These are phyloP conservation scores for Lepilemur ruficaudatus DNA, from an alignment of 2,797 vertebrate genomes.

Conservation along the genomic window DNA sequence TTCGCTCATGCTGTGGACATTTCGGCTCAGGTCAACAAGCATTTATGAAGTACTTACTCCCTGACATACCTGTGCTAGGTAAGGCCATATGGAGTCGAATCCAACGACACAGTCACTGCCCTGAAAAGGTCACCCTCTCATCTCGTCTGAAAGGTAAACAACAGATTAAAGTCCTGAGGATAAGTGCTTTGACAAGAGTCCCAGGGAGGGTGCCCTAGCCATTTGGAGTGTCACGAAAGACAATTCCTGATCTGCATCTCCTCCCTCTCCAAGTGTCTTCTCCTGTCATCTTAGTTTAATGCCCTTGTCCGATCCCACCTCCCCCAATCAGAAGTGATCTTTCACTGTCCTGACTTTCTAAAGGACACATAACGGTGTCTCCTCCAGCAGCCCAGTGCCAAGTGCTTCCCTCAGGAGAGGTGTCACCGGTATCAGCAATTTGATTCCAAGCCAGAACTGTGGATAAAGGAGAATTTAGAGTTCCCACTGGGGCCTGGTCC, in stretches of 20 bases:
- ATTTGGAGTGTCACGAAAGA: not conserved
- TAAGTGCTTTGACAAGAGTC: not conserved
- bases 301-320: not conserved
- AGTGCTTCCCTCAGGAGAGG: not conserved
- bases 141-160: not conserved
- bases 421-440: not conserved
- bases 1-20: not conserved
- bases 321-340: not conserved
- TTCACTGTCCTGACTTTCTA: not conserved
- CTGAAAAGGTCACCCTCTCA: not conserved
- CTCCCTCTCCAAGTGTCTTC: not conserved
- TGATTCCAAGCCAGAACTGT: not conserved
- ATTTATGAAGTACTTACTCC: not conserved
- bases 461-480: not conserved
- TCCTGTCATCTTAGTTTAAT: not conserved
- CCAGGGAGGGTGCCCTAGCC: not conserved
- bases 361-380: not conserved
- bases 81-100: not conserved
- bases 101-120: accelerated
- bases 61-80: not conserved
- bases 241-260: not conserved
- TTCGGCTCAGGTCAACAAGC: not conserved
- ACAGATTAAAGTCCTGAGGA: not conserved
- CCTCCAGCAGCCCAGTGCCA: not conserved
- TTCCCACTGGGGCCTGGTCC: not conserved